Base-by-base conservation (phyloP, 2,888 invertebrate genomes). In the Xylota sylvarum region DNA sequence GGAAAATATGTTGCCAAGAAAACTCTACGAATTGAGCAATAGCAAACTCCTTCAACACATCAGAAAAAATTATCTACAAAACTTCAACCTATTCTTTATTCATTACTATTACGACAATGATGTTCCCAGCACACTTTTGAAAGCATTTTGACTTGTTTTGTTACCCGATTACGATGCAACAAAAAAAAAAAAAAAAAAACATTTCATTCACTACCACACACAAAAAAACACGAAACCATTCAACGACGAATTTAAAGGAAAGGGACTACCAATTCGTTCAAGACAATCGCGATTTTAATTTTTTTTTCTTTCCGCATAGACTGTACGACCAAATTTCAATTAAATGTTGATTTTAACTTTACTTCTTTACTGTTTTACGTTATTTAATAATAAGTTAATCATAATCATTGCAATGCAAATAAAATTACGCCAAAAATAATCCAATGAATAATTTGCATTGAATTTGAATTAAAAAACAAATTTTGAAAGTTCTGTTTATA, bases 401-500 rank as follows among this genome's bases (percentile, higher is more conserved):
- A 69, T 56, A 50, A 14, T 67, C 14, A 55, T 52, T 62, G 19
- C 10, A 52, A 62, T 74, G 55, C 56, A 48, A 67, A 74, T 17
- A 58, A 35, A 62, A 40, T 32, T 46, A 64, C 27, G 62, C 64
- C 65, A 60, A 85, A 85, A 81, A 46, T 23, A 14, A 52, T 56
- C 40, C 14, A 64, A 72, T 77, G 14, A 50, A 46, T 14, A 50
- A 52, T 67, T 67, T 40, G 40, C 48, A 69, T 79, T 62, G 60
- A 73, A 40, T 86, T 87, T 76, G 69, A 79, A 80, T 72, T 50
- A 77, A 88, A 58, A 58, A 60, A 80, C 17, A 80, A 79, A 87
- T 78, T 87, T 87, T 83, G 83, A 79, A 83, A 55, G 87, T 88
- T 85, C 84, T 89, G 88, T 88, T 88, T 77, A 86, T 89, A 89